Evolutionary conservation across 2,888 invertebrate species (phyloP).

Genomic region (Apocheima hispidaria): DNA sequence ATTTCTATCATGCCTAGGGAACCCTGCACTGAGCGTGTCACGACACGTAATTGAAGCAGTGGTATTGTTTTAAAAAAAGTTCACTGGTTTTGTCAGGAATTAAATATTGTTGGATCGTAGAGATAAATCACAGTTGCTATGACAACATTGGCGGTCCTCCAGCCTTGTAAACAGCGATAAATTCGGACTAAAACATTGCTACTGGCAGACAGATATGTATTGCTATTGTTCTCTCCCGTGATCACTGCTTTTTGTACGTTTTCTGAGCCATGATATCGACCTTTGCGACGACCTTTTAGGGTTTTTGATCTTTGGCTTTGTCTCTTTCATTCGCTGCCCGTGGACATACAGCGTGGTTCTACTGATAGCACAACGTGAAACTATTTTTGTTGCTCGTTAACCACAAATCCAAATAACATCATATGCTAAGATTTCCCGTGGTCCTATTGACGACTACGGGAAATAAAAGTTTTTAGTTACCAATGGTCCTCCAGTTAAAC

Average conservation of each 20-base stretch:
- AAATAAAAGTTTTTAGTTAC: too few relatives aligned
- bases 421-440: too few relatives aligned
- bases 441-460: too few relatives aligned
- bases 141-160: constrained; percentile 62
- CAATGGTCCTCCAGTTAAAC: too few relatives aligned
- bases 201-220: constrained; percentile 43
- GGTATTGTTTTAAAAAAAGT: constrained; percentile 2
- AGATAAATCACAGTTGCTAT: constrained; percentile 50
- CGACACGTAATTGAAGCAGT: not conserved
- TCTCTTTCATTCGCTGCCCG: not conserved
- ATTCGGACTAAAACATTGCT: constrained; percentile 43
- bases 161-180: constrained; percentile 57
- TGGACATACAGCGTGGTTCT: too few relatives aligned
- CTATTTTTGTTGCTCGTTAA: too few relatives aligned
- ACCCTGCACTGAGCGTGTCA: too few relatives aligned
- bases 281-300: not conserved
- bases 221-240: constrained; percentile 43
- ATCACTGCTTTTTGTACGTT: constrained; percentile 15
- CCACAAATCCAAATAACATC: too few relatives aligned
- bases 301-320: not conserved
- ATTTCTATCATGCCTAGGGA: too few relatives aligned
- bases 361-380: too few relatives aligned
- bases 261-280: constrained; percentile 24
- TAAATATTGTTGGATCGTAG: constrained; percentile 35
- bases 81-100: not conserved